Evolutionary conservation across 2,797 vertebrate genomes (phyloP).

Genomic region (Epinephelus malabaricus): DNA sequence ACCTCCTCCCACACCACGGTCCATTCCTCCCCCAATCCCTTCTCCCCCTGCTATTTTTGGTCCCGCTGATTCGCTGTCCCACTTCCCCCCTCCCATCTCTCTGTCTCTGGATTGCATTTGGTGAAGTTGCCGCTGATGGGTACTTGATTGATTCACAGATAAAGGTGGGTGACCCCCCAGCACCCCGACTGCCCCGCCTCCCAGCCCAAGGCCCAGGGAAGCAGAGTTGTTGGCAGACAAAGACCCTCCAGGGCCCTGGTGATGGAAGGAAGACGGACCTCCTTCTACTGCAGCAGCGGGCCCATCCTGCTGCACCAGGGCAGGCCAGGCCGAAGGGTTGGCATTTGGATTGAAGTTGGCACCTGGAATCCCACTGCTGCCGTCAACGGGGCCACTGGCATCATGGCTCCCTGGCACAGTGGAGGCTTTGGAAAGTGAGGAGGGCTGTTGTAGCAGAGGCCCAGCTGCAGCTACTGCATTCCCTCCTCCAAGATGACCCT

Average conservation of each 20-base stretch:
- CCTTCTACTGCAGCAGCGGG: conserved; percentile 82
- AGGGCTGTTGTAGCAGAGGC: conserved; percentile 78
- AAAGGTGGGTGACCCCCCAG: conserved; percentile 79
- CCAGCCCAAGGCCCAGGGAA: conserved; percentile 75
- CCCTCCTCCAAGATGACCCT: conserved; percentile 85
- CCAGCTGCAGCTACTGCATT: conserved; percentile 81
- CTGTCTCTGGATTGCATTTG: conserved; percentile 90
- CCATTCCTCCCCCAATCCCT: conserved; percentile 78
- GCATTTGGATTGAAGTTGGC: conserved; percentile 99
- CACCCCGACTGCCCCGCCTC: conserved; percentile 71
- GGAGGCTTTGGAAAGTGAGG: conserved; percentile 89
- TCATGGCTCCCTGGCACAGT: conserved; percentile 88
- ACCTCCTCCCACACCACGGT: conserved; percentile 77
- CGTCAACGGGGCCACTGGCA: conserved; percentile 90
- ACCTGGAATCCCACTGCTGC: conserved; percentile 89
- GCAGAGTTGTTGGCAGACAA: conserved; percentile 86
- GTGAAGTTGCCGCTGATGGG: conserved; percentile 89
- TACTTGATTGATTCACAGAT: conserved; percentile 89
- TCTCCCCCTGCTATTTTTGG: conserved; percentile 86
- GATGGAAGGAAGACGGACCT: conserved; percentile 82
- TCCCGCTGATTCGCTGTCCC: conserved; percentile 87
- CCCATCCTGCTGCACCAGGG: conserved; percentile 95
- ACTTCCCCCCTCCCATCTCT: conserved; percentile 83
- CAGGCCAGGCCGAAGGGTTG: conserved; percentile 99
- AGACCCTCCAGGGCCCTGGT: conserved; percentile 78